phyloP scores from a whole-genome alignment of 2,113 vertebrate species.

The Indri indri region DNA sequence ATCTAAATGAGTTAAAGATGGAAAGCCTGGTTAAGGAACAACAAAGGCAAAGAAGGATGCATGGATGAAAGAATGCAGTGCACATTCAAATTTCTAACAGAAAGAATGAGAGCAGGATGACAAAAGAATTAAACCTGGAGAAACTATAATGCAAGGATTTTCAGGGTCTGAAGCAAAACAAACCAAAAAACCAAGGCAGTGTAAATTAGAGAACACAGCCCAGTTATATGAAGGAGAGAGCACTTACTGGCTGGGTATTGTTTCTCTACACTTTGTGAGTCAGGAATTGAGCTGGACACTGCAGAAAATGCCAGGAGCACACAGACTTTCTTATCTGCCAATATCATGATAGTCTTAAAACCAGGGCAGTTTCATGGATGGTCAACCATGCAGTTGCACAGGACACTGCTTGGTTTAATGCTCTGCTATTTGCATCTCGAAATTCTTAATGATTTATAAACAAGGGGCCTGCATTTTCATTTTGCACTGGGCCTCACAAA shows the following conservation, averaged over 20 bases:
- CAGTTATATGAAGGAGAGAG: neutral
- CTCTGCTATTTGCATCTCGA: neutral
- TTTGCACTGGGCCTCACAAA: neutral
- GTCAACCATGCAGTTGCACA: neutral
- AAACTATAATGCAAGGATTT: neutral
- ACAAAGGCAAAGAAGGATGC: neutral
- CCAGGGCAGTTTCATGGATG: neutral
- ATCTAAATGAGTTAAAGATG: neutral
- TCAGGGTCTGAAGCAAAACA: neutral
- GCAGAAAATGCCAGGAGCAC: neutral
- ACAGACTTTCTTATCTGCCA: neutral
- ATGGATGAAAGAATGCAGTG: neutral
- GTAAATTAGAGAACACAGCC: neutral
- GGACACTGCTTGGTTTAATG: neutral
- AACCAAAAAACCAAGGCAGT: neutral
- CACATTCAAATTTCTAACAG: neutral
- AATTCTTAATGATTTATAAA: neutral
- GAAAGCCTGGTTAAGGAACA: neutral
- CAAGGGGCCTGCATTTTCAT: neutral
- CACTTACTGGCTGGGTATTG: neutral
- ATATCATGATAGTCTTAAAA: neutral
- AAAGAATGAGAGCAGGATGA: neutral
- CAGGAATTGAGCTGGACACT: neutral
- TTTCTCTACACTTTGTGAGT: neutral
- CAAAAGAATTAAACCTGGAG: neutral